These are phyloP conservation scores for Trinectes maculatus DNA, from an alignment of 2,113 vertebrate genomes.

Conservation along the genomic window DNA sequence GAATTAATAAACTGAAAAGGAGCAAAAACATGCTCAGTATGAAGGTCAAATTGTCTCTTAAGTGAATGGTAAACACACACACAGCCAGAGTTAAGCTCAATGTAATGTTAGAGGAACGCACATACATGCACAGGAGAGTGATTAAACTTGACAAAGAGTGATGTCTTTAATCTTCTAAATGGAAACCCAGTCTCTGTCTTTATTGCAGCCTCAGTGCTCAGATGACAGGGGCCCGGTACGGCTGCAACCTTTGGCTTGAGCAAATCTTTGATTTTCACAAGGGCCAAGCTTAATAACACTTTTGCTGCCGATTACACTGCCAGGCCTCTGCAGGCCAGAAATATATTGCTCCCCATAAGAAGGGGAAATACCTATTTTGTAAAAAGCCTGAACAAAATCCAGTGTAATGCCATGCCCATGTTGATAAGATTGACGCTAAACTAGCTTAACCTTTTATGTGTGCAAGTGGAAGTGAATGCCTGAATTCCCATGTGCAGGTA, in stretches of 20 bases:
- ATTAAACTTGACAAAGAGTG: slow-evolving; percentile 57
- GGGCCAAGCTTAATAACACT: slow-evolving; percentile 35
- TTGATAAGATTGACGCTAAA: slow-evolving; percentile 19
- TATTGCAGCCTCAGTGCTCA: slow-evolving; percentile 20
- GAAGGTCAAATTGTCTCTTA: slow-evolving; percentile 11
- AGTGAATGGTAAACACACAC: neutral
- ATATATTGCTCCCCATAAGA: slow-evolving; percentile 14
- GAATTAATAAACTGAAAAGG: neutral
- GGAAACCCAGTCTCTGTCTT: slow-evolving; percentile 37
- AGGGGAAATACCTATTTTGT: slow-evolving; percentile 34
- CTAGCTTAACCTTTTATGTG: slow-evolving; percentile 24
- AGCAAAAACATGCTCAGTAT: neutral
- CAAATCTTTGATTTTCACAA: slow-evolving; percentile 54
- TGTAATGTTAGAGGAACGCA: neutral
- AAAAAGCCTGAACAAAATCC: slow-evolving; percentile 14
- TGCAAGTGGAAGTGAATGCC: slow-evolving; percentile 13
- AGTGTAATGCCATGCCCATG: slow-evolving; percentile 18
- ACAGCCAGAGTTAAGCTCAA: neutral
- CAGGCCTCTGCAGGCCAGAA: slow-evolving; percentile 14
- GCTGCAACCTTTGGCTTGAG: slow-evolving; percentile 27
- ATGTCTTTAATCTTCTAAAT: slow-evolving; percentile 58
- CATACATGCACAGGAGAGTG: slow-evolving; percentile 16
- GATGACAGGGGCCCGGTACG: neutral
- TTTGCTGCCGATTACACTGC: slow-evolving; percentile 41
- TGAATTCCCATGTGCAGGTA: slow-evolving; percentile 37